Evolutionary conservation across 2,113 vertebrate genomes (phyloP), one percentile per base, ranked within the genome.

Genomic region (Phyllostomus hastatus): DNA sequence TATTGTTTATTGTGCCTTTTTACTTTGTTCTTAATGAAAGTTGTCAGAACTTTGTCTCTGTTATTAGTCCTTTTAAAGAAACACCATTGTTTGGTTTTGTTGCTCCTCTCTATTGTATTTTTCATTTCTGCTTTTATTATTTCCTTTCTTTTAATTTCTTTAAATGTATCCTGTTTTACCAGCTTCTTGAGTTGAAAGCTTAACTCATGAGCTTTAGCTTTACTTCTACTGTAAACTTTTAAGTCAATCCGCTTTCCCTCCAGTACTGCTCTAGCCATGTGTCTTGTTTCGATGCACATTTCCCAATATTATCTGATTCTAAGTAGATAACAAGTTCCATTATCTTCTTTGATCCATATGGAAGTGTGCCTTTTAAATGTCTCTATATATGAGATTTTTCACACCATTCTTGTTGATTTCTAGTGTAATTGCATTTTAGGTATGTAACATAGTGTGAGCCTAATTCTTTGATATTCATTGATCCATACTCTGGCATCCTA

Each of bases 111-210:
- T 80, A 54, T 28, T 54, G 0, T 57, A 70, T 88, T 75, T 75
- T 80, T 31, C 66, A 91, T 67, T 87, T 88, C 12, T 82, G 14
- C 10, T 90, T 84, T 89, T 79, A 50, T 88, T 89, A 84, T 57
- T 95, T 82, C 19, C 24, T 88, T 94, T 75, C 12, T 89, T 94
- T 66, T 69, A 38, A 85, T 76, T 91, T 83, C 50, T 94, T 78
- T 76, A 54, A 57, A 43, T 70, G 61, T 96, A 31, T 75, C 90
- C 17, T 75, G 43, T 31, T 72, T 89, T 88, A 35, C 59, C 83
- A 72, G 16, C 28, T 89, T 93, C 52, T 85, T 90, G 61, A 80
- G 24, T 72, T 66, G 72, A 46, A 90, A 85, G 35, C 31, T 70
- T 79, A 90, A 52, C n/a, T 79, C 43, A 64, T 61, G 50, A 83